Conservation (phyloP, 2,113 vertebrate genomes). For the Suncus etruscus region DNA sequence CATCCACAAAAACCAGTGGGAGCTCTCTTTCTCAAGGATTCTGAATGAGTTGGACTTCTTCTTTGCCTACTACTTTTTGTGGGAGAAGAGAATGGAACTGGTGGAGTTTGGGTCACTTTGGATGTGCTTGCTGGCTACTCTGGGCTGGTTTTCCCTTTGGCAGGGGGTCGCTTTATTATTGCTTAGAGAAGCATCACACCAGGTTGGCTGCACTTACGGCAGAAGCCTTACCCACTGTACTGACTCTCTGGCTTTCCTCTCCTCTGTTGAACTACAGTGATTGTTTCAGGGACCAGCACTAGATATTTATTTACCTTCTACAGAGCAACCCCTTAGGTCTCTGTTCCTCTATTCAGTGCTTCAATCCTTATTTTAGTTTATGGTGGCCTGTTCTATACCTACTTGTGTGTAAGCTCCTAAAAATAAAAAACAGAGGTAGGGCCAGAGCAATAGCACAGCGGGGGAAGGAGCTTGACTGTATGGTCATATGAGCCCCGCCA, state of each 20-base stretch:
- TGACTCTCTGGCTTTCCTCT: too few relatives aligned
- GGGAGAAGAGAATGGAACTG: too few relatives aligned
- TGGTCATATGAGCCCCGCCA: too few relatives aligned
- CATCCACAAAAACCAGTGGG: slow-evolving; percentile 18
- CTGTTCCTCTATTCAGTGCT: background rate
- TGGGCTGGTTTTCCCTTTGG: too few relatives aligned
- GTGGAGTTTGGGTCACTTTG: too few relatives aligned
- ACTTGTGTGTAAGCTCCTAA: background rate
- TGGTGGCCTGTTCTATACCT: background rate
- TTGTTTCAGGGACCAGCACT: background rate
- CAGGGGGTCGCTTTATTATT: too few relatives aligned
- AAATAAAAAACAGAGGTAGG: background rate
- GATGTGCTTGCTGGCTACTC: too few relatives aligned
- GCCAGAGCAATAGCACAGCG: too few relatives aligned
- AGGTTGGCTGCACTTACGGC: too few relatives aligned
- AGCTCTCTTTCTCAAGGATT: background rate
- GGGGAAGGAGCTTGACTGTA: too few relatives aligned
- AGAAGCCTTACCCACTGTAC: too few relatives aligned
- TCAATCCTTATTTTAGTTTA: background rate
- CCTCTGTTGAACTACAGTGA: background rate
- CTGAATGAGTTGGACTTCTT: background rate
- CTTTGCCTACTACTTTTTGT: background rate
- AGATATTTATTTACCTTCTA: background rate
- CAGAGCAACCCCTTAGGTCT: background rate
- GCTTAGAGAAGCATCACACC: too few relatives aligned